Evolutionary conservation across 1,140 invertebrate genomes (phyloP).

Genomic region (Ridgeia piscesae): DNA sequence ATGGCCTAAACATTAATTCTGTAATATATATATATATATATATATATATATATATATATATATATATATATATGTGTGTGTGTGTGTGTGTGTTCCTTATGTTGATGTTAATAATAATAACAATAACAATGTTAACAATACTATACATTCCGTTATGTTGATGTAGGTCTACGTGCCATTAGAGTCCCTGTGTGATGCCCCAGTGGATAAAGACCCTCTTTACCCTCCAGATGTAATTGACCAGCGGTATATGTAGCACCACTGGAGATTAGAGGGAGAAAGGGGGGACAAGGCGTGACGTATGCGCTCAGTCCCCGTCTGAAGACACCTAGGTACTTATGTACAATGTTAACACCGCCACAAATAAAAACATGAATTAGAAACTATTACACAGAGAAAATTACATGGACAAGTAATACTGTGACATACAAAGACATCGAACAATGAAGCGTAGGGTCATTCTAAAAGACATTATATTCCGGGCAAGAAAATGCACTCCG

Average conservation of each 20-base stretch:
- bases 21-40: too few species aligned
- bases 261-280: background rate
- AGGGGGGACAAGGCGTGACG: background rate
- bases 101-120: background rate
- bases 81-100: too few species aligned
- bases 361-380: background rate
- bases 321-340: background rate
- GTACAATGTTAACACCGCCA: background rate
- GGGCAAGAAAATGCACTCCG: background rate
- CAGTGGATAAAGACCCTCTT: background rate
- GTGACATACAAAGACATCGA: background rate
- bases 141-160: background rate
- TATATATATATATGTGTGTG: too few species aligned
- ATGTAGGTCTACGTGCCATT: background rate
- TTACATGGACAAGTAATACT: background rate
- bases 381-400: background rate
- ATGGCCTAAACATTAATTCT: too few species aligned
- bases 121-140: background rate
- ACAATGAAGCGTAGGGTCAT: background rate
- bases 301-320: background rate
- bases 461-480: background rate
- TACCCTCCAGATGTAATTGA: background rate
- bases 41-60: too few species aligned
- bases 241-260: background rate
- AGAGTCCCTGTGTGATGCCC: background rate